These are phyloP conservation scores for Rotaria macrura DNA, from an alignment of 2,888 invertebrate species.

Conservation along the genomic window DNA sequence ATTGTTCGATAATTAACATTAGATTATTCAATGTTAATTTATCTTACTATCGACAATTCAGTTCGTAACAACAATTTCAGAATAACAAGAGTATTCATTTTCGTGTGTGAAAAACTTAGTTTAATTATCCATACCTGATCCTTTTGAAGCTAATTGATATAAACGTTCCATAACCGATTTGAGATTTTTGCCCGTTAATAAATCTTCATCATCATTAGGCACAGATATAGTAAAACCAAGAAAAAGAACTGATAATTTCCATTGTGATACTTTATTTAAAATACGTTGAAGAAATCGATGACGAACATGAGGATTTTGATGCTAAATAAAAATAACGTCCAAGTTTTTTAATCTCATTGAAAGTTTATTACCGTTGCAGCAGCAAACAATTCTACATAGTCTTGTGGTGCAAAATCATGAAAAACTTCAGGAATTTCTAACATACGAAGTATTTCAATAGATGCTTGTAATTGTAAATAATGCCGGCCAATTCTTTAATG, in stretches of 20 bases:
- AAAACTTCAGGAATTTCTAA: slow-evolving; percentile 8
- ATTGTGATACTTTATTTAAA: background rate
- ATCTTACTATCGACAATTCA: no score
- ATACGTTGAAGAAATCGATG: background rate
- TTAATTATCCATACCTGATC: background rate
- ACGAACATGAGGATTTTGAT: slow-evolving; percentile 11
- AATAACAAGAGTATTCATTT: no score
- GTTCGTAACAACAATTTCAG: no score
- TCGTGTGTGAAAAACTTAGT: no score
- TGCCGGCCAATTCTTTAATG: background rate
- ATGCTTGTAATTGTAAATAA: slow-evolving; percentile 9
- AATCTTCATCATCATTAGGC: background rate
- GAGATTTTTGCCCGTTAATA: background rate
- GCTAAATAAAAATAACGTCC: background rate
- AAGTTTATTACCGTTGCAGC: background rate
- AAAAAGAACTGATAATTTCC: slow-evolving; percentile 12
- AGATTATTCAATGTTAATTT: no score
- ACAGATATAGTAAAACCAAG: slow-evolving; percentile 5
- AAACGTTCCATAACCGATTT: slow-evolving; percentile 13
- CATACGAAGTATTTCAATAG: slow-evolving; percentile 1
- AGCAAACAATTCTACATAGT: slow-evolving; percentile 8
- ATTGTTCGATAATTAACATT: no score
- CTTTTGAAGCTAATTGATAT: slow-evolving; percentile 6
- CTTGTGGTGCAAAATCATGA: background rate
- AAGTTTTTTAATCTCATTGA: background rate